phyloP scores from a whole-genome alignment of 2,797 vertebrate species.

The Microctenopoma stevenorrisi region DNA sequence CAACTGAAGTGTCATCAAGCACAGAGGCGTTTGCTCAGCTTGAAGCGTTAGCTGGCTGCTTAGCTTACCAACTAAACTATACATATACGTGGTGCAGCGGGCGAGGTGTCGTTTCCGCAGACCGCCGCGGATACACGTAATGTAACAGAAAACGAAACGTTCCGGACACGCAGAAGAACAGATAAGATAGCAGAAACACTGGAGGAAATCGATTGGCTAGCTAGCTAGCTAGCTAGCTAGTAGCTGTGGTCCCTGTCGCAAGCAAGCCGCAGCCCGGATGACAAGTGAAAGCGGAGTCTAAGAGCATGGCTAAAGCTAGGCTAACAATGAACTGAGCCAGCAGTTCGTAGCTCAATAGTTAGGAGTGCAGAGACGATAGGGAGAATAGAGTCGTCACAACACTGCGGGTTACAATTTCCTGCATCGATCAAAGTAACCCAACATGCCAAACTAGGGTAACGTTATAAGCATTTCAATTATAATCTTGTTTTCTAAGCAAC shows the following conservation, averaged over 20 bases:
- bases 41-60: constrained; percentile 28
- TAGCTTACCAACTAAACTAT: constrained; percentile 27
- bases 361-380: neutral
- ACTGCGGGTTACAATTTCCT: neutral
- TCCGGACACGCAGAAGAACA: neutral
- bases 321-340: constrained; percentile 62
- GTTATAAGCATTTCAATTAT: constrained; percentile 1
- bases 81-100: constrained; percentile 9
- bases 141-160: neutral
- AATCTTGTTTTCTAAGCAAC: constrained; percentile 26
- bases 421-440: neutral
- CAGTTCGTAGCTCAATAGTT: neutral
- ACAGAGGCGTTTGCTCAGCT: constrained; percentile 20
- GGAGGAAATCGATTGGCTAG: constrained; percentile 25
- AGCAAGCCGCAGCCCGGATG: constrained; percentile 44
- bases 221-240: constrained; percentile 48
- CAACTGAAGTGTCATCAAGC: constrained; percentile 15
- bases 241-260: constrained; percentile 44
- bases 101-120: neutral
- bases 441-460: neutral
- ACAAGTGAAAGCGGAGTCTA: constrained; percentile 41
- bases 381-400: neutral
- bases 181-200: neutral
- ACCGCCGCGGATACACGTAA: neutral
- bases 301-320: constrained; percentile 72